Evolutionary conservation across 2,888 invertebrate genomes (phyloP).

Genomic region (Machimus atricapillus): DNA sequence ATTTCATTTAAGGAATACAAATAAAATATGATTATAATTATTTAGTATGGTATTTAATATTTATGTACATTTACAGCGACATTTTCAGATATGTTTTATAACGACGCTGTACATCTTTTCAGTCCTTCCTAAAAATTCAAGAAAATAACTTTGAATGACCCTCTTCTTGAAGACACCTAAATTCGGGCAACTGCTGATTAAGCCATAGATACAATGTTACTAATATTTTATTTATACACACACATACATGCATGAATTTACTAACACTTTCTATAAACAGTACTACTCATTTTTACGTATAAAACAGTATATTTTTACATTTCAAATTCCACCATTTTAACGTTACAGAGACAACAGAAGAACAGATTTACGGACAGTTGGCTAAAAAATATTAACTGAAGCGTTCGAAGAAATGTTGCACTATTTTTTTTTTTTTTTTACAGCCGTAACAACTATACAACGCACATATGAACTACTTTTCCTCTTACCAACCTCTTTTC

Average conservation of each 20-base stretch:
- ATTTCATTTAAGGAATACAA: too few relatives aligned
- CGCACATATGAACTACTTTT: background rate
- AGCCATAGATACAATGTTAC: background rate
- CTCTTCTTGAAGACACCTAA: background rate
- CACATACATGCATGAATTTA: background rate
- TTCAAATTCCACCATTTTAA: background rate
- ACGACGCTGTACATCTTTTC: too few relatives aligned
- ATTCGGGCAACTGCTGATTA: background rate
- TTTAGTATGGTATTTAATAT: too few relatives aligned
- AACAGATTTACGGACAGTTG: background rate
- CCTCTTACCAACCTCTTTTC: conserved; percentile 29
- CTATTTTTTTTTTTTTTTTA: background rate
- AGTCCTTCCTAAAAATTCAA: too few relatives aligned
- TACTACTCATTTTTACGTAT: background rate
- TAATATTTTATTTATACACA: background rate
- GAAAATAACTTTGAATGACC: too few relatives aligned
- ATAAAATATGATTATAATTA: too few relatives aligned
- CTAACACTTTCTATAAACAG: background rate
- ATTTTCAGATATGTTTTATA: too few relatives aligned
- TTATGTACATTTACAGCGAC: too few relatives aligned
- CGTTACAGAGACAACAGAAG: background rate
- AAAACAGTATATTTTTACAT: background rate
- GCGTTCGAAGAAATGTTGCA: background rate
- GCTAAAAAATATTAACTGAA: background rate
- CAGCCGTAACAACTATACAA: background rate